Evolutionary conservation across 1,140 invertebrate species (phyloP), one percentile per base, ranked within the genome.

Genomic region (Drosophila littoralis): DNA sequence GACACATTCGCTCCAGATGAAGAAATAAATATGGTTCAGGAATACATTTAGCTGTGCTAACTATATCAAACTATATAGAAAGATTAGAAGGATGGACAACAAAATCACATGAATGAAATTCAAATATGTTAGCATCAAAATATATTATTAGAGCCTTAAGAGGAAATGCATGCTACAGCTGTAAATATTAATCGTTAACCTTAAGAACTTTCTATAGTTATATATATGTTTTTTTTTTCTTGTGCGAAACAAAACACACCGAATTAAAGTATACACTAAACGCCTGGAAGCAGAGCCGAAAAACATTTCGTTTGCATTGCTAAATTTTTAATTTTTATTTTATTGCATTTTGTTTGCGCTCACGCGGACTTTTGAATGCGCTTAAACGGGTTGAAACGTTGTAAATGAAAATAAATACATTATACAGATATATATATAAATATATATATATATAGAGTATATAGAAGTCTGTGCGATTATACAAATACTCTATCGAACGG

Each of bases 11-110:
- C 57, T 36, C 7, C 42, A 32, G 35, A n/a, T n/a, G n/a, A n/a
- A n/a, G n/a, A 46, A 65, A 12, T 45, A 15, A 72, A 75, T 28
- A 5, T 52, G 83, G 83, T 82, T 88, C 80, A 89, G 84, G 84
- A 89, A 88, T 83, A 69, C 54, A 74, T 70, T 88, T 86, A 86
- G 79, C 83, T 86, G 83, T 79, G 83, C 83, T 86, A 88, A 88
- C 42, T 77, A 74, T 51, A 80, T 51, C n/a, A 55, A 45, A 75
- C 58, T 66, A 77, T 68, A 65, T 78, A 42, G 61, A 51, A 58
- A 61, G 42, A 55, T 0, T 0, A 28, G 38, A 46, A 46, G 28
- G 59, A 33, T 5, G 10, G 32, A 48, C 43, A 63, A 68, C 17
- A 17, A 61, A 72, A 73, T 76, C 57, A 72, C 61, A 61, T 73